Evolutionary conservation across 2,888 invertebrate genomes (phyloP).

Genomic region (Octonoba sinensis): DNA sequence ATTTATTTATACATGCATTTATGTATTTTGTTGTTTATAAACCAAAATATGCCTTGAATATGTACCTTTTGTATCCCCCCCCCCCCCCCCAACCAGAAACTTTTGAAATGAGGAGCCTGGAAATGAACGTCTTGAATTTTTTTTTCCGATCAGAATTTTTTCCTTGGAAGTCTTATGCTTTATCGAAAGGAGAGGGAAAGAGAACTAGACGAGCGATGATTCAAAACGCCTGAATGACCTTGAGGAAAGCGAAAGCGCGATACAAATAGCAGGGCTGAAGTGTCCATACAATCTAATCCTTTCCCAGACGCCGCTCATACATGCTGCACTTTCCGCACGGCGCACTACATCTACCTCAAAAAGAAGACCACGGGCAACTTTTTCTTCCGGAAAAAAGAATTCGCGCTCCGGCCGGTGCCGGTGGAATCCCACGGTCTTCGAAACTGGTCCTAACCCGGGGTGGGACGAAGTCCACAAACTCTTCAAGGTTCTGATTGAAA

Average conservation of each 20-base stretch:
- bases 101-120: no score
- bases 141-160: no score
- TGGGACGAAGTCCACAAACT: slow-evolving; percentile 2
- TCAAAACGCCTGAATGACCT: slow-evolving; percentile 14
- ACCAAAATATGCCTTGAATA: no score
- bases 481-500: slow-evolving; percentile 36
- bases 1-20: no score
- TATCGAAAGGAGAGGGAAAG: no score
- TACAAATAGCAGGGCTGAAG: slow-evolving; percentile 21
- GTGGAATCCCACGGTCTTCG: slow-evolving; percentile 38
- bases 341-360: slow-evolving; percentile 34
- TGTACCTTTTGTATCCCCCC: no score
- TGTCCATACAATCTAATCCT: slow-evolving; percentile 15
- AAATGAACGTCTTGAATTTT: no score
- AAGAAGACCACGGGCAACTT: slow-evolving; percentile 12
- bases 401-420: slow-evolving; percentile 19
- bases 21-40: no score
- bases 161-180: no score
- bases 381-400: slow-evolving; percentile 40
- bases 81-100: no score
- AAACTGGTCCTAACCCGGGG: not conserved
- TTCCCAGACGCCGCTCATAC: slow-evolving; percentile 2
- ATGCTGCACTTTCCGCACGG: not conserved
- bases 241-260: slow-evolving; percentile 7
- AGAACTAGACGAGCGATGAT: not conserved